Percentiles rank a stretch among this genome's conserved stretches.
Evolutionary conservation across 2,888 invertebrate species (phyloP).

Genomic region (Eudasyphora cyanicolor): DNA sequence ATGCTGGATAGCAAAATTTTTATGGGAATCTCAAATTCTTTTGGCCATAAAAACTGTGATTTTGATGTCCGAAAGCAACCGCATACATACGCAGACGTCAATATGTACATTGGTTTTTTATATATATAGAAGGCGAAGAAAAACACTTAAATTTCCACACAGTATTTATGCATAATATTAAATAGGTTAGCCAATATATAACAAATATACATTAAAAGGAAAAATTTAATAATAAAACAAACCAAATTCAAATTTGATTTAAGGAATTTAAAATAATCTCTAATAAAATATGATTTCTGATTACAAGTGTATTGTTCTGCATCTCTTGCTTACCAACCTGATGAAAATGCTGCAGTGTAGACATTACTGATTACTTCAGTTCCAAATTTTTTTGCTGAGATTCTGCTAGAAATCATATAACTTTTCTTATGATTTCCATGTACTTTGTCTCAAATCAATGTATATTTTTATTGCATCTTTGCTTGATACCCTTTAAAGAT

Average conservation of each 20-base stretch:
- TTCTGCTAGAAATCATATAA: too few relatives aligned
- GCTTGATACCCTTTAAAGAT: neutral
- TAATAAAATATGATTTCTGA: too few relatives aligned
- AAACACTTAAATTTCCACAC: neutral
- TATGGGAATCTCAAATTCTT: slow-evolving; percentile 16
- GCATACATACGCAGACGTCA: neutral
- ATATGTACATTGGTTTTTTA: neutral
- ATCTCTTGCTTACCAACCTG: too few relatives aligned
- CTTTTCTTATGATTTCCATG: too few relatives aligned
- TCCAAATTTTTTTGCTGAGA: too few relatives aligned
- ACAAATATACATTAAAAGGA: neutral
- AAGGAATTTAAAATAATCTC: too few relatives aligned
- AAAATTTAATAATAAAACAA: neutral
- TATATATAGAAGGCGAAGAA: neutral
- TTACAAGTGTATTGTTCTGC: too few relatives aligned
- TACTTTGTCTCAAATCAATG: neutral
- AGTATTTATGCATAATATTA: neutral
- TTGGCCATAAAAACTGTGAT: slow-evolving; percentile 26
- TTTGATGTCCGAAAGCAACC: slow-evolving; percentile 2
- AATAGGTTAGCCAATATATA: neutral
- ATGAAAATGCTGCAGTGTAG: too few relatives aligned
- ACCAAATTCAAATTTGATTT: too few relatives aligned
- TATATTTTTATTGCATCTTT: neutral
- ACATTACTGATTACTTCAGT: too few relatives aligned
- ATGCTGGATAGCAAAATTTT: too few relatives aligned